Base-by-base conservation (phyloP, 1,140 invertebrate species). In the Ylistrum balloti region DNA sequence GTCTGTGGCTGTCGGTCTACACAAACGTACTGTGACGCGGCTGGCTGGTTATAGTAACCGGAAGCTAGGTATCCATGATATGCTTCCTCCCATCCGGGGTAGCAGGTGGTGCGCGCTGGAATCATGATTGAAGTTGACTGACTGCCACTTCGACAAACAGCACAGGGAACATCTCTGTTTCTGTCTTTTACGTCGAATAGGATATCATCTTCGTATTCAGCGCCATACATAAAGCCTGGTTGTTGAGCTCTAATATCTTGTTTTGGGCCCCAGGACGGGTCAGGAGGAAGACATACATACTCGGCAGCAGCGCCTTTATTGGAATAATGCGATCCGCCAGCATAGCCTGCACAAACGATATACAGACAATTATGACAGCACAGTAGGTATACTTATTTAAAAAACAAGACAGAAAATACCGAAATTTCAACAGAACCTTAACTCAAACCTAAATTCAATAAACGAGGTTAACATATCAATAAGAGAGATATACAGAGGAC, bases 241-340 rank as follows among this genome's bases (percentile, higher is more conserved):
- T 74, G 56, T 74, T 74, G 56, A 5, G n/a, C 56, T 28, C 56
- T n/a, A 5, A 74, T 74, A 28, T 74, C 28, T 74, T 74, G 56
- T 74, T 74, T 74, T 1, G 56, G 56, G n/a, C 88, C 88, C 88
- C 88, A 89, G 17, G 34, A 33, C 11, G 88, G 88, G 35, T 89
- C 88, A 22, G 33, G n/a, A 7, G 88, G 85, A 17, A 89, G 74
- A 45, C 88, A 89, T 3, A 89, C n/a, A 13, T 35, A 86, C 33
- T 86, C 85, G 11, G 85, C 85, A 9, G 88, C 74, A 0, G 85
- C 88, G 22, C 88, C 88, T n/a, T 28, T 86, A 28, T 89, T 38
- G 0, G 74, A 41, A n/a, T 89, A 89, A 33, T 89, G 48, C 3
- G 88, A 89, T 28, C 88, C 88, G 22, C 88, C 88, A 11, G 35